Evolutionary conservation across 2,888 invertebrate genomes (phyloP), one percentile per base, ranked within the genome.

Genomic region (Troides helena): DNA sequence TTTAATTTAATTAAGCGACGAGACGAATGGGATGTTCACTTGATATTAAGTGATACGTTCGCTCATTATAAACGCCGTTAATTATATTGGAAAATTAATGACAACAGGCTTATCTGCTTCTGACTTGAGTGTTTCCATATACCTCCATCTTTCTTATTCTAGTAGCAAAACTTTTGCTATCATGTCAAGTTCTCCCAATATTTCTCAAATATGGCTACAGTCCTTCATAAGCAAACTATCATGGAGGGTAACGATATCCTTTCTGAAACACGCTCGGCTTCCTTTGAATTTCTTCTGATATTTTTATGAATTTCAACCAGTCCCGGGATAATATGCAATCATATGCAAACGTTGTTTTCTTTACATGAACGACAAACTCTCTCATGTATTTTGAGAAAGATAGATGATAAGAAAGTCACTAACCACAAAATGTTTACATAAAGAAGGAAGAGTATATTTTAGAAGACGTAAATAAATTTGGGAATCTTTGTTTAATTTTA

Each of bases 81-180:
- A 30, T 30, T 30, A 30, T 30, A 30, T 30, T 2, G 5, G 5
- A 4, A 30, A 30, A 30, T 30, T 30, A 53, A 18, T n/a, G 1
- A 1, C n/a, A n/a, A 53, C n/a, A 53, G 18, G 53, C 2, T n/a
- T 53, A n/a, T 53, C 53, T 7, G 53, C 5, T 18, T 21, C 53
- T 53, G 53, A n/a, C 53, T 53, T 6, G n/a, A n/a, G n/a, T 18
- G 1, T 53, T 53, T 53, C 6, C n/a, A 53, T 53, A 12, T 5
- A n/a, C 6, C 78, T 77, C 83, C 81, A 86, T 80, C 78, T 76
- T 84, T 82, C 79, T 80, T 76, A 75, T 84, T 84, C 83, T 78
- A 81, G 81, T 83, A 83, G 76, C 78, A 72, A 56, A 79, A 81
- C 80, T 75, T 78, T 76, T 30, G 21, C 66, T 62, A 65, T 62